phyloP scores from a whole-genome alignment of 1,140 invertebrate species.

The Prorops nasuta region DNA sequence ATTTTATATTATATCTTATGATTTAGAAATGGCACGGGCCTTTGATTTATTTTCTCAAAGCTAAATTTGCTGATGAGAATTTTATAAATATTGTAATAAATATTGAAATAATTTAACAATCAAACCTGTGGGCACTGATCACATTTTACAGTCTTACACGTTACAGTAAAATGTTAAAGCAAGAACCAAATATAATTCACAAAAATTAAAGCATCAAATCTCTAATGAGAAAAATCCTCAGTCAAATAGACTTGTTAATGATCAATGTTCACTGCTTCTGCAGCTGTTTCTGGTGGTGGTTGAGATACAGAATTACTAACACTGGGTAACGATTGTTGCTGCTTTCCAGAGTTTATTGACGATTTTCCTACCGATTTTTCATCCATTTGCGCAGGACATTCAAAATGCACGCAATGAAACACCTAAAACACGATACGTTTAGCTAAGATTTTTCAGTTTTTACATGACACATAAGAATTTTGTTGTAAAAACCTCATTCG shows the following conservation, averaged over 20 bases:
- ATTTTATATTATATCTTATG: too few relatives aligned
- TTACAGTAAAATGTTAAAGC: too few relatives aligned
- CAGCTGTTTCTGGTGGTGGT: conserved; percentile 39
- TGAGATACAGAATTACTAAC: conserved; percentile 8
- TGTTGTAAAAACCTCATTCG: conserved; percentile 93
- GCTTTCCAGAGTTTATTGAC: conserved; percentile 22
- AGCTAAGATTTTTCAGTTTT: conserved; percentile 1
- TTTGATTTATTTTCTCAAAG: too few relatives aligned
- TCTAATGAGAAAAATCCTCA: conserved; percentile 11
- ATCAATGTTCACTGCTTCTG: conserved; percentile 44
- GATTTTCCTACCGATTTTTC: conserved; percentile 34
- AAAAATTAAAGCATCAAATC: background rate
- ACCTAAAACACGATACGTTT: conserved; percentile 64
- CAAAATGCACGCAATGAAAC: conserved; percentile 97
- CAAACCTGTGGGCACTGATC: too few relatives aligned
- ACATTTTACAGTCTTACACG: too few relatives aligned
- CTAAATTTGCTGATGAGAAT: too few relatives aligned
- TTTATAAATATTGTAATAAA: too few relatives aligned
- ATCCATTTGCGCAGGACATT: conserved; percentile 78
- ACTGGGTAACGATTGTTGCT: conserved; percentile 5
- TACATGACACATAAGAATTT: background rate
- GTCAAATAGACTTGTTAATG: conserved; percentile 31
- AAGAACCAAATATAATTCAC: too few relatives aligned
- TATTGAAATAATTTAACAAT: too few relatives aligned
- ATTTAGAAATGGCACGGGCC: too few relatives aligned